Evolutionary conservation across 2,113 vertebrate species (phyloP).

Genomic region (Tauraco erythrolophus): DNA sequence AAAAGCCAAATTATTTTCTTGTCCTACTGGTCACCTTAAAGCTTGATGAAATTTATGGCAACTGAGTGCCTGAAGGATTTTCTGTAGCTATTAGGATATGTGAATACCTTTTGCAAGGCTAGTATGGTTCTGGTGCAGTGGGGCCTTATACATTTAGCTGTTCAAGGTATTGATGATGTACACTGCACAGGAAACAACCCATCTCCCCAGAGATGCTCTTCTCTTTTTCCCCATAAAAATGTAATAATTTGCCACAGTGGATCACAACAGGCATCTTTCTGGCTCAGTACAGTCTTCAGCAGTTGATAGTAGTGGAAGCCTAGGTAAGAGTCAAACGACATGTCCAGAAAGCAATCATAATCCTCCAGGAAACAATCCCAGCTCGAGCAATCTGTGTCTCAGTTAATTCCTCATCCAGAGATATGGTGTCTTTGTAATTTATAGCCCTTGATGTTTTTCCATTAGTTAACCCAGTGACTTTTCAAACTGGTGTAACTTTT

Average conservation of each 20-base stretch:
- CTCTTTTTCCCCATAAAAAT: background rate
- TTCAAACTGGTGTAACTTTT: background rate
- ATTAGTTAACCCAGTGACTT: background rate
- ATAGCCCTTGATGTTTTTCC: background rate
- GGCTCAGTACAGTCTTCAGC: background rate
- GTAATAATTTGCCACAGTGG: background rate
- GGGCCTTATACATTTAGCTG: background rate
- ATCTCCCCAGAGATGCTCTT: background rate
- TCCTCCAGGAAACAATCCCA: background rate
- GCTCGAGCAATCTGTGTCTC: background rate
- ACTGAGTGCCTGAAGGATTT: background rate
- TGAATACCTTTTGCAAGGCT: background rate
- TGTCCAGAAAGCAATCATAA: background rate
- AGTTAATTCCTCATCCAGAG: background rate
- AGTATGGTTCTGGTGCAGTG: background rate
- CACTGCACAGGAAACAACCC: background rate
- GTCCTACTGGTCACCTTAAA: background rate
- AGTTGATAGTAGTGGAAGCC: background rate
- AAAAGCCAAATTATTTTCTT: background rate
- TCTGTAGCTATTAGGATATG: background rate
- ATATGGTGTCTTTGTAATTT: background rate
- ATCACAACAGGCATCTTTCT: background rate
- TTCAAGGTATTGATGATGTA: background rate
- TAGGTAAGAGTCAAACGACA: background rate
- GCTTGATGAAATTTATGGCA: background rate